Base-by-base conservation (phyloP, 2,888 invertebrate species). In the Brenthis daphne region DNA sequence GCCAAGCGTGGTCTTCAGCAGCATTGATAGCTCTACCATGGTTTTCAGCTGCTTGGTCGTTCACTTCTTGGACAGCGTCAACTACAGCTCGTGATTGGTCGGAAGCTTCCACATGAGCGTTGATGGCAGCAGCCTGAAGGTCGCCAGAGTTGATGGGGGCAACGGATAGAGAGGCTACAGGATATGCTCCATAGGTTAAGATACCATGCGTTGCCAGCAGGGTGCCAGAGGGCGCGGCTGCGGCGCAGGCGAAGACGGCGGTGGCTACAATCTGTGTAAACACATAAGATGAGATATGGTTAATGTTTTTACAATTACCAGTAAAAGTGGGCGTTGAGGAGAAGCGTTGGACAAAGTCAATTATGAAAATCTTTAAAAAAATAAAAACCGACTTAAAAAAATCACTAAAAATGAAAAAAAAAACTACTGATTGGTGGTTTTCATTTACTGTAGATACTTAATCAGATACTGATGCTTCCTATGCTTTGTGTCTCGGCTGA, bases 181-280 rank as follows among this genome's bases (percentile, higher is more conserved):
- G 76, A 2, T 78, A 76, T 5, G 73, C 73, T 11, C 65, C 73
- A 16, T 68, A 68, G 57, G 72, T 76, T 54, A 70, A n/a, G 67
- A 75, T 70, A 55, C 76, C 76, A 20, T 83, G 80, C 72, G 78
- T 79, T 74, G 83, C 85, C 84, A 88, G 83, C 87, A 88, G 82
- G 68, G 80, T 81, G 73, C 88, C 87, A 58, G 88, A 88, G 53
- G 88, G 88, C 61, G 83, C 87, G 76, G 90, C 89, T 84, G 88
- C 86, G 86, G 89, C 89, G 86, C 85, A 88, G 83, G 82, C 83
- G 80, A 82, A 79, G 81, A 94, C 85, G 88, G 94, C 91, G 84
- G 89, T 87, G 86, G 94, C 87, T 80, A 93, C 92, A 88, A 94
- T 93, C 94, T 94, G 88, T 54, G 37, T 11, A 43, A 81, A 84